A percentile compares a stretch with the other conserved stretches of the same genome.
Conservation (phyloP, 2,888 invertebrate species). For the Phytoseiulus persimilis region DNA sequence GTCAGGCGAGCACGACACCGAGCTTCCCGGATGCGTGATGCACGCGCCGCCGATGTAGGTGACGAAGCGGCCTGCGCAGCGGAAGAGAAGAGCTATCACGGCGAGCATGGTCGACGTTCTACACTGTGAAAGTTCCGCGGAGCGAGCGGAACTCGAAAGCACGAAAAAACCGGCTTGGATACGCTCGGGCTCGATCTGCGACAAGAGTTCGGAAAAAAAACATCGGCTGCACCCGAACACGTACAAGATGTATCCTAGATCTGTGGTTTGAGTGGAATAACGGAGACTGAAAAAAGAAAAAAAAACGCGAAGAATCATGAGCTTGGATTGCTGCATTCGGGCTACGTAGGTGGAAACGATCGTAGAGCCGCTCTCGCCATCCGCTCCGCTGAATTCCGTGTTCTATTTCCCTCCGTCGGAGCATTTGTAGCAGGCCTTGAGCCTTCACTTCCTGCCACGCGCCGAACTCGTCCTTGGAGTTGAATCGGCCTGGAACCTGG, state of each 20-base stretch:
- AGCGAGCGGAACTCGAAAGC: background rate
- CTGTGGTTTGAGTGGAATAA: background rate
- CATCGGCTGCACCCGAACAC: too few species aligned
- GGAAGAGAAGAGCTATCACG: background rate
- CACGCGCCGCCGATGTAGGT: background rate
- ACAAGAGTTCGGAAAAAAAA: too few species aligned
- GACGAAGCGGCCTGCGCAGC: background rate
- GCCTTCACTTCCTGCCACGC: conserved; percentile 37
- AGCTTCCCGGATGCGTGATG: background rate
- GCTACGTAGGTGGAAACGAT: background rate
- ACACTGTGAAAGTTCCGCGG: background rate
- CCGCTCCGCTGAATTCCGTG: background rate
- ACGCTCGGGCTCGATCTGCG: too few species aligned
- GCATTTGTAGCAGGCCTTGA: background rate
- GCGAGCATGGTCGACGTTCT: background rate
- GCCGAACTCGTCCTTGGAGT: conserved; percentile 28
- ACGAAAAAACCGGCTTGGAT: too few species aligned
- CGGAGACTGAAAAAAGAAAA: background rate
- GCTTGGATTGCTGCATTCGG: background rate
- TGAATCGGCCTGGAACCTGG: conserved; percentile 20
- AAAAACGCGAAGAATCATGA: background rate
- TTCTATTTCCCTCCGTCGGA: background rate
- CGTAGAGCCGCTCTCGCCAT: background rate
- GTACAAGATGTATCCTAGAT: too few species aligned
- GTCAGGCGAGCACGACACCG: background rate